phyloP scores from a whole-genome alignment of 2,888 invertebrate genomes.

The Pantelozetes paolii region DNA sequence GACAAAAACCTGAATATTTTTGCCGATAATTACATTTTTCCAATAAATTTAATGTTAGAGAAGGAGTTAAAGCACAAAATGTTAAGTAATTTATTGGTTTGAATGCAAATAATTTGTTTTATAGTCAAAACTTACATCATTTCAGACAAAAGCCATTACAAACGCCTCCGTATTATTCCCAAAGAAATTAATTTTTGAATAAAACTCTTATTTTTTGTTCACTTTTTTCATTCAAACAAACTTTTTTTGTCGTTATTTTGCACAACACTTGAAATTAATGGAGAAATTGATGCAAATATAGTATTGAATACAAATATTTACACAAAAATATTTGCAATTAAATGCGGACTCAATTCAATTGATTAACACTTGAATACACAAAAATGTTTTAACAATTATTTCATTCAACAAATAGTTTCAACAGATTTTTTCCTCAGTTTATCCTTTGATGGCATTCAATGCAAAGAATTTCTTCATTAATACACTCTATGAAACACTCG shows the following conservation, averaged over 20 bases:
- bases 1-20: no score
- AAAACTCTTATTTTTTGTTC: not conserved
- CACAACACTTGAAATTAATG: not conserved
- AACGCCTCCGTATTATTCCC: not conserved
- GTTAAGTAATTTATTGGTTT: not conserved
- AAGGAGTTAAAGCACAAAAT: not conserved
- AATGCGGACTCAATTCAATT: no score
- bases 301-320: no score
- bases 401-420: no score
- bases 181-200: not conserved
- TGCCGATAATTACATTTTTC: no score
- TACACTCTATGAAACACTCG: no score
- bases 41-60: not conserved
- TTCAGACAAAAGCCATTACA: not conserved
- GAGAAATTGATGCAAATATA: not conserved
- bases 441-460: not conserved
- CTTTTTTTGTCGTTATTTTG: not conserved
- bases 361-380: no score
- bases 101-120: not conserved
- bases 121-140: not conserved
- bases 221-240: not conserved
- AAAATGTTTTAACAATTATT: no score
- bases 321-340: no score
- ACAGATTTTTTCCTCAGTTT: not conserved
- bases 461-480: no score